Conservation (phyloP, 2,888 invertebrate species). For the Eristalis intricaria region DNA sequence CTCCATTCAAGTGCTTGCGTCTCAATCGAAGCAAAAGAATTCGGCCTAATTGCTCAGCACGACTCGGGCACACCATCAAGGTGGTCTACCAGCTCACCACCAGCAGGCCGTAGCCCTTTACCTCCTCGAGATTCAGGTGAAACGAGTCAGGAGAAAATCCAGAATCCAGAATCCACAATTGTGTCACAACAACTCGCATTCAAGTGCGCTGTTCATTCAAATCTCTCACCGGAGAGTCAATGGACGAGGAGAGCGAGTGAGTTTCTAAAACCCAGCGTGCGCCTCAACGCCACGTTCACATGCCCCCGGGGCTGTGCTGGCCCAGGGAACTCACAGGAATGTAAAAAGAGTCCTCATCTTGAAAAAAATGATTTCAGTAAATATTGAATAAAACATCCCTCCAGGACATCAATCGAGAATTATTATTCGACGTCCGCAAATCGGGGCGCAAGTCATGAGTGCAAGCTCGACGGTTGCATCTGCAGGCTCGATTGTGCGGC, state of each 20-base stretch:
- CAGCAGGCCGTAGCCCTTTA: background rate
- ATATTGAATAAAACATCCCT: conserved; percentile 65
- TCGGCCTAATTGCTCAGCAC: conserved; percentile 50
- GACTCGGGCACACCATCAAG: conserved; percentile 40
- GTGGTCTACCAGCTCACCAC: conserved; percentile 55
- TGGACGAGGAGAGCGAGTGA: conserved; percentile 12
- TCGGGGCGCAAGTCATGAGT: conserved; percentile 20
- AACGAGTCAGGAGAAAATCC: background rate
- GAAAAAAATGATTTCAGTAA: conserved; percentile 55
- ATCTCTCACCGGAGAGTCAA: conserved; percentile 20
- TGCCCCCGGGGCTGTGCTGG: conserved; percentile 8
- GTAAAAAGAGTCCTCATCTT: conserved; percentile 1
- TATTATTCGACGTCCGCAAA: conserved; percentile 45
- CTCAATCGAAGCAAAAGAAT: conserved; percentile 22
- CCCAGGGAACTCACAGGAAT: background rate
- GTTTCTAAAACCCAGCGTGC: conserved; percentile 62
- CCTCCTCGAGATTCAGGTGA: background rate
- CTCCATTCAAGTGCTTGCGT: conserved; percentile 12
- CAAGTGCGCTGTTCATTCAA: conserved; percentile 58
- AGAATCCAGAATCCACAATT: conserved; percentile 40
- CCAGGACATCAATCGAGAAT: conserved; percentile 59
- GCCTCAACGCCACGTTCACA: conserved; percentile 36
- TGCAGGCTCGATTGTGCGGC: conserved; percentile 32
- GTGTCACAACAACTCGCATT: conserved; percentile 64
- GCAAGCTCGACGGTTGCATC: conserved; percentile 48